Evolutionary conservation across 2,797 vertebrate genomes (phyloP).

Genomic region (Falco peregrinus): DNA sequence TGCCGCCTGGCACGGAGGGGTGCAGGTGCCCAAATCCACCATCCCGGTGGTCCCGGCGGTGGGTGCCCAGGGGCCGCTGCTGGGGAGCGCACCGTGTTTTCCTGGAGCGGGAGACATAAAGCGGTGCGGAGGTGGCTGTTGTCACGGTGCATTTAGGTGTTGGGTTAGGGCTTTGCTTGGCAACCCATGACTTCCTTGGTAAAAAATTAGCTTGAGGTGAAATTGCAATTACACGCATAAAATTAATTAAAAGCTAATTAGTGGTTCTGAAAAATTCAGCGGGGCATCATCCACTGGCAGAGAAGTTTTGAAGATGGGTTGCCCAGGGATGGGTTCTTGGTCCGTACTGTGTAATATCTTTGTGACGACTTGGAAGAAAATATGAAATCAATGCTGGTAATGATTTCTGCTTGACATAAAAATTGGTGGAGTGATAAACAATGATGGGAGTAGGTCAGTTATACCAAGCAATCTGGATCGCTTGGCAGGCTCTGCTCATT

Average conservation of each 20-base stretch:
- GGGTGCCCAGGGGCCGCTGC: fast-evolving
- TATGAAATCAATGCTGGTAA: background rate
- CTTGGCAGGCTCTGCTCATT: slow-evolving; percentile 61
- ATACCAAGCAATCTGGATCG: slow-evolving; percentile 55
- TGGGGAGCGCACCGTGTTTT: fast-evolving
- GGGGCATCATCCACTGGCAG: background rate
- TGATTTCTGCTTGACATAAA: slow-evolving; percentile 38
- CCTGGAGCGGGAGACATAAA: background rate
- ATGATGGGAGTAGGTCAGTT: slow-evolving; percentile 56
- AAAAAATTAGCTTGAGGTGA: slow-evolving; percentile 8
- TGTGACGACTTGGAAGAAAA: background rate
- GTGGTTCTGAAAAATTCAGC: background rate
- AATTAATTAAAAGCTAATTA: slow-evolving; percentile 15
- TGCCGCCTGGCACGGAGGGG: fast-evolving
- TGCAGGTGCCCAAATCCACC: background rate
- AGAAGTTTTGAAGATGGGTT: background rate
- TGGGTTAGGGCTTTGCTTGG: fast-evolving
- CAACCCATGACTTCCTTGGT: background rate
- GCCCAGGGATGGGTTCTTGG: background rate
- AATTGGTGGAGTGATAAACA: slow-evolving; percentile 62
- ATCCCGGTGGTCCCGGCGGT: fast-evolving
- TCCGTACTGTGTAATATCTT: background rate
- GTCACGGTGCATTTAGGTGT: fast-evolving
- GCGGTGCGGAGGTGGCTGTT: background rate
- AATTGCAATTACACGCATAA: background rate